Evolutionary conservation across 2,888 invertebrate species (phyloP).

Genomic region (Cepaea hortensis): DNA sequence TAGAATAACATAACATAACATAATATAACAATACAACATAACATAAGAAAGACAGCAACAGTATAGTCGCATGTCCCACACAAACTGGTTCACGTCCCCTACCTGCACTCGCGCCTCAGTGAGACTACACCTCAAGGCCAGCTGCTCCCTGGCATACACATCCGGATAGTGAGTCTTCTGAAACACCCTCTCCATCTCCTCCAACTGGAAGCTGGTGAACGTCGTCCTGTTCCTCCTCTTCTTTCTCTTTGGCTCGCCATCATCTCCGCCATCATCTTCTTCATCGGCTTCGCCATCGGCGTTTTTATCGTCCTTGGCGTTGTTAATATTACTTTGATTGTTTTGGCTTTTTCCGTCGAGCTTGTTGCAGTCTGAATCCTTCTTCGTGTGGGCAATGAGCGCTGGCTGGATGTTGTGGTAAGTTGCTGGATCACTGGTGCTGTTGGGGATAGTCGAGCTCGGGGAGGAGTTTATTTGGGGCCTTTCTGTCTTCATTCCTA

Average conservation of each 20-base stretch:
- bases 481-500: constrained; percentile 8
- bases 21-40: too few species aligned
- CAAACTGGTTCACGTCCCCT: background rate
- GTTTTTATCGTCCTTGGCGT: constrained; percentile 31
- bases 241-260: constrained; percentile 70
- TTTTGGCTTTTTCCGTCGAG: constrained; percentile 14
- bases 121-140: constrained; percentile 74
- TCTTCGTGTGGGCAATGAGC: constrained; percentile 21
- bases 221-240: constrained; percentile 76
- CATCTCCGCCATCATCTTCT: constrained; percentile 52
- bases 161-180: constrained; percentile 77
- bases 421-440: background rate
- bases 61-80: too few species aligned
- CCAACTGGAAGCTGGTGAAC: constrained; percentile 76
- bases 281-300: constrained; percentile 40
- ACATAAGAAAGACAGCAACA: too few species aligned
- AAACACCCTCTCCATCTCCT: constrained; percentile 76
- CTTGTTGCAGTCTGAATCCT: constrained; percentile 11
- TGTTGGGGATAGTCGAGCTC: constrained; percentile 3
- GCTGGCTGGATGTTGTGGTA: constrained; percentile 22
- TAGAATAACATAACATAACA: too few species aligned
- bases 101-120: constrained; percentile 77
- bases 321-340: constrained; percentile 15
- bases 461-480: constrained; percentile 6
- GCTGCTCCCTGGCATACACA: constrained; percentile 76